phyloP scores from a whole-genome alignment of 23 tunicate species.

The Phallusia fumigata region DNA sequence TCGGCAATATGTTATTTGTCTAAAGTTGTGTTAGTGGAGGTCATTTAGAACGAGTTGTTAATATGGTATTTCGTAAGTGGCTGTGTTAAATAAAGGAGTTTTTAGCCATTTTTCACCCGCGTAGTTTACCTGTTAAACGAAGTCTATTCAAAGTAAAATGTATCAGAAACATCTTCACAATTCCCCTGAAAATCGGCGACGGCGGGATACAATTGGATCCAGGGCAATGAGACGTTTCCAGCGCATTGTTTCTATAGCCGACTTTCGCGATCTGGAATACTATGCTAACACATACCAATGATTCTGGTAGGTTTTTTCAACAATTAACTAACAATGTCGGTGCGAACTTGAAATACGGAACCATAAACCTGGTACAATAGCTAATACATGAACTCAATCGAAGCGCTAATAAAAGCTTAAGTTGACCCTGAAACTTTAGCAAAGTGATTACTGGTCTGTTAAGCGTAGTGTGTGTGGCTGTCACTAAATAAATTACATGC shows the following conservation, averaged over 20 bases:
- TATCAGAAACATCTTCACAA: neutral
- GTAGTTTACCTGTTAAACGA: neutral
- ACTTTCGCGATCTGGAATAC: conserved; percentile 35
- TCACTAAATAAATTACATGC: no score
- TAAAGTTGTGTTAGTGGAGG: neutral
- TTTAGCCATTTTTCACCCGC: no score
- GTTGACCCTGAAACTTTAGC: no score
- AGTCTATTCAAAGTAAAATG: neutral
- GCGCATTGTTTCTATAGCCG: conserved; percentile 36
- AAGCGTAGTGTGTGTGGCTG: no score
- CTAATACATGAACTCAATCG: neutral
- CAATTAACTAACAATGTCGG: neutral
- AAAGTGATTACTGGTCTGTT: no score
- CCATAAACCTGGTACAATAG: neutral
- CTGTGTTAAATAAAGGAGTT: no score
- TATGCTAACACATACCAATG: conserved; percentile 13
- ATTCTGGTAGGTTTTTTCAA: neutral
- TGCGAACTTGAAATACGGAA: neutral
- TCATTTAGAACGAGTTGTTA: neutral
- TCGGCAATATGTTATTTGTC: neutral
- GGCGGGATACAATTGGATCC: conserved; percentile 16
- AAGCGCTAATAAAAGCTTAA: no score
- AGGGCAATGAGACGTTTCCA: conserved; percentile 27
- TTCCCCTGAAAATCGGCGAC: neutral
- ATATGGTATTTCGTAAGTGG: no score